Evolutionary conservation across 2,888 invertebrate species (phyloP).

Genomic region (Girardia tigrina): DNA sequence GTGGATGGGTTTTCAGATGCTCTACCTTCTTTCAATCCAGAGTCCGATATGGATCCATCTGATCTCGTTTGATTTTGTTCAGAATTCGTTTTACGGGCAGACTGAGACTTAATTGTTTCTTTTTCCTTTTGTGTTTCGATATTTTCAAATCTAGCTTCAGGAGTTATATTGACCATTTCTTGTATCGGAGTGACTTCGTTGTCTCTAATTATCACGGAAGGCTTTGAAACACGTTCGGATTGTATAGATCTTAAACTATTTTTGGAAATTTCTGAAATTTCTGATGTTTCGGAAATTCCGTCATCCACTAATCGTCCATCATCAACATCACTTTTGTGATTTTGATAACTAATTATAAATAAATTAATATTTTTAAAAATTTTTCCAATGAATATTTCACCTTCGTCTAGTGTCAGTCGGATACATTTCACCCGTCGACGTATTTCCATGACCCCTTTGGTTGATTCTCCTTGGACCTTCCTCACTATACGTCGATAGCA

Average conservation of each 20-base stretch:
- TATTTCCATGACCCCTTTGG: conserved; percentile 39
- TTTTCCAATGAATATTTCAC: no score
- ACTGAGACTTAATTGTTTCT: conserved; percentile 38
- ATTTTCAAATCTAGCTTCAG: not conserved
- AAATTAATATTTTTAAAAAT: no score
- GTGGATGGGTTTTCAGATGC: not conserved
- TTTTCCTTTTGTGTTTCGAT: conserved; percentile 51
- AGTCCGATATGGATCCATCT: not conserved
- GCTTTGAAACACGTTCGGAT: conserved; percentile 33
- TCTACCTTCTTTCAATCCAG: not conserved
- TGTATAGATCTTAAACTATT: conserved; percentile 35
- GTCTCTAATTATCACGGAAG: conserved; percentile 42
- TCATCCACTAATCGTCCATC: conserved; percentile 39
- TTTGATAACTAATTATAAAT: no score
- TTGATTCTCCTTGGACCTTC: conserved; percentile 31
- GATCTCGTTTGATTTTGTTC: conserved; percentile 11
- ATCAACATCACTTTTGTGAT: not conserved
- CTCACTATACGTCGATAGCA: not conserved
- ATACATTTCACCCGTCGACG: no score
- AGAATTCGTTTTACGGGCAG: not conserved
- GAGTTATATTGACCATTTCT: not conserved
- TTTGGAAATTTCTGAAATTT: conserved; percentile 54
- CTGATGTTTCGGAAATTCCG: conserved; percentile 52
- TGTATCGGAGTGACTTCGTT: conserved; percentile 17
- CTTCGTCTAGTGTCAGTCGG: no score